Evolutionary conservation across 2,888 invertebrate genomes (phyloP), one percentile per base, ranked within the genome.

Genomic region (Anorthoa munda): DNA sequence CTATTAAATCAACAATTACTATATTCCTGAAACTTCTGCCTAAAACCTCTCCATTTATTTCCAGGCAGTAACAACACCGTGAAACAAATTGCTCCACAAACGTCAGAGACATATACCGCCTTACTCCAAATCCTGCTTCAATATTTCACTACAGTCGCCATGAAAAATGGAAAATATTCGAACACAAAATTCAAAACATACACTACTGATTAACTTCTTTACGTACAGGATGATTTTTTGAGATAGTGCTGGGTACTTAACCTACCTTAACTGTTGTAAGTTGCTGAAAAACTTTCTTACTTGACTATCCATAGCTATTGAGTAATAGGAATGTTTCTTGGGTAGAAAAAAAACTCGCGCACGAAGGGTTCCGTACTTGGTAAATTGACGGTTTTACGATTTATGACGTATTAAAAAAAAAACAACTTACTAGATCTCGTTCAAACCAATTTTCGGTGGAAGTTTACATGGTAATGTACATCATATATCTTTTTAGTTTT

Each of bases 131-230:
- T 77, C 76, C 64, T 11, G 60, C 31, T 45, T 13, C 72, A 72
- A 79, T 75, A 75, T 79, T 72, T 61, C 45, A 61, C 45, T 15
- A 59, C 45, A 45, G 23, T 26, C 50, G 64, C 26, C 23, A 46
- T 59, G 76, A 75, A 74, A 53, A 75, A 80, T 77, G 64, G 59
- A 45, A 77, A 76, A 77, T 61, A 77, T 75, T 81, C 48, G 18
- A 53, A 61, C 12, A 56, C 39, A 46, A 56, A 66, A 56, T 53
- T 46, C 60, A 39, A 68, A 71, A 71, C 66, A 67, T 70, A 67
- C 56, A 70, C 79, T 46, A 55, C 68, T 65, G 80, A 83, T 79
- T 75, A 55, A 56, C 75, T 79, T 59, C 26, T 21, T 5, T 4
- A 65, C 18, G 26, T 31, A 50, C 46, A 69, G 45, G 26, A 13